A percentile compares a stretch with the other conserved stretches of the same genome.
phyloP scores from a whole-genome alignment of 2,888 invertebrate species.

The Lydus trimaculatus region DNA sequence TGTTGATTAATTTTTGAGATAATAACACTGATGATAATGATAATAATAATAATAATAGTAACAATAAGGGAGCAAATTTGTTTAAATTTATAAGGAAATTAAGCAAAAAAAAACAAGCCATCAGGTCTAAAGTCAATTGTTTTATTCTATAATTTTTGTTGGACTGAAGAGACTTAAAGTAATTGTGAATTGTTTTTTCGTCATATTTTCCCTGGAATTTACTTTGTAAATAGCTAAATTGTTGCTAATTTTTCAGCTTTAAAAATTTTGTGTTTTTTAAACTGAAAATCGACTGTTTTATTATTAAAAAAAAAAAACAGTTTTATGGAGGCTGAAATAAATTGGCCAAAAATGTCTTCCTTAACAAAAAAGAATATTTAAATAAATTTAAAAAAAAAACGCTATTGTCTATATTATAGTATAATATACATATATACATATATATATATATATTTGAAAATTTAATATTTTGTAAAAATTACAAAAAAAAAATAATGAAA shows the following conservation, averaged over 20 bases:
- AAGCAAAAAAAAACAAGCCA: not conserved
- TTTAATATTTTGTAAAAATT: conserved; percentile 7
- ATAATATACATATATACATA: conserved; percentile 4
- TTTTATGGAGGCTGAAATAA: conserved; percentile 43
- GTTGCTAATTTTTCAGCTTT: not conserved
- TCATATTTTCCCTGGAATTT: not conserved
- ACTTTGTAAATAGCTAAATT: not conserved
- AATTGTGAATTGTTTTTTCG: not conserved
- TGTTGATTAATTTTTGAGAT: not conserved
- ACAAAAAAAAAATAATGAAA: not conserved
- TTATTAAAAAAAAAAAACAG: not conserved
- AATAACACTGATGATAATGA: not conserved
- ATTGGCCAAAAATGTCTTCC: conserved; percentile 60
- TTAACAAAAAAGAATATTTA: conserved; percentile 39
- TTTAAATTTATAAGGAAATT: not conserved
- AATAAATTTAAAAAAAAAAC: conserved; percentile 18
- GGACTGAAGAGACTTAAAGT: not conserved
- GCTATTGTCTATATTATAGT: conserved; percentile 47
- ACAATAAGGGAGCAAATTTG: not conserved
- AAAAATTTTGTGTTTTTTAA: not conserved
- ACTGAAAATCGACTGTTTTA: not conserved
- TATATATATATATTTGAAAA: conserved; percentile 7
- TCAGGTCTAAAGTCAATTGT: not conserved
- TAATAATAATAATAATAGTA: not conserved
- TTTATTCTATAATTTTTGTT: not conserved